Percentiles rank a stretch among this genome's conserved stretches.
Conservation (phyloP, 2,797 vertebrate genomes). For the Tarsius wallacei region DNA sequence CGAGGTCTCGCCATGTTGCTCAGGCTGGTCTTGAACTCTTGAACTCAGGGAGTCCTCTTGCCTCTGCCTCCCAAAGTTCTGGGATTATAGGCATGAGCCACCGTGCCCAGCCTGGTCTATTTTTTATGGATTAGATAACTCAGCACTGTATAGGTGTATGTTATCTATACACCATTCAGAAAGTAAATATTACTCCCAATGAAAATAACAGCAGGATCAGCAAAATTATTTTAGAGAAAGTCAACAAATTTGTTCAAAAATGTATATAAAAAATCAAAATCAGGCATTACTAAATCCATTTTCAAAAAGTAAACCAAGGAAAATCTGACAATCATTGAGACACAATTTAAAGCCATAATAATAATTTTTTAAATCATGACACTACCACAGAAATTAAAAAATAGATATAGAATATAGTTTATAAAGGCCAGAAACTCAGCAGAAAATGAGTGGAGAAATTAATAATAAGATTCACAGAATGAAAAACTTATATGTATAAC, state of each 20-base stretch:
- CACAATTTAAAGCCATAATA: background rate
- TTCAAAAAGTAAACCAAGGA: conserved; percentile 14
- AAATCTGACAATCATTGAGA: background rate
- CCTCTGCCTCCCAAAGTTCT: too few relatives aligned
- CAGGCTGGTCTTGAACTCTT: too few relatives aligned
- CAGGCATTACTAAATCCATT: background rate
- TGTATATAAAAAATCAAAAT: background rate
- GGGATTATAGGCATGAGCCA: too few relatives aligned
- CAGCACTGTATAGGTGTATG: background rate
- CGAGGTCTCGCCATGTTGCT: too few relatives aligned
- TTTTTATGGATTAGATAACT: background rate
- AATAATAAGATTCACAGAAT: background rate
- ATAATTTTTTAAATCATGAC: background rate
- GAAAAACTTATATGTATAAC: background rate
- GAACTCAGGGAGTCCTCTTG: too few relatives aligned
- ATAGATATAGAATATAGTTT: background rate
- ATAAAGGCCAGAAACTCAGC: background rate
- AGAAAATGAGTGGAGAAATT: background rate
- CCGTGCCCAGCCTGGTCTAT: too few relatives aligned
- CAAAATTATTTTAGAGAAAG: conserved; percentile 27
- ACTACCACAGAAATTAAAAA: conserved; percentile 21
- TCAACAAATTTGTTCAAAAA: conserved; percentile 8
- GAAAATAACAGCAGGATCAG: background rate
- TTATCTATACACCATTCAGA: background rate
- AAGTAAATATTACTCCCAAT: background rate